These are phyloP conservation scores for Alauda arvensis DNA, from an alignment of 2,797 vertebrate species.

Conservation along the genomic window DNA sequence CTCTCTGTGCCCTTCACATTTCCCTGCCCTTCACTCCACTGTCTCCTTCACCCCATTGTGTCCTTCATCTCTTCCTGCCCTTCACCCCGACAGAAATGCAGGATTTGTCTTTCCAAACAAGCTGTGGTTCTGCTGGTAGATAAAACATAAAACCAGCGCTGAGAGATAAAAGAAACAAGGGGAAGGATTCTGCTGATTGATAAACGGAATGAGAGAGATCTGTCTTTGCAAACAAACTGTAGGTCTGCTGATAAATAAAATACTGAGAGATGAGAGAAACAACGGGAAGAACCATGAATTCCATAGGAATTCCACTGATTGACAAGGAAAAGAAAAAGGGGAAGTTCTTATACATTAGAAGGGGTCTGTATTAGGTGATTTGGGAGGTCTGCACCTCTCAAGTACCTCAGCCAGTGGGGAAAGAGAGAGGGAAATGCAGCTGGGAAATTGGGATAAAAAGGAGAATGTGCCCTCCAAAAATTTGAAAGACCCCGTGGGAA, in stretches of 20 bases:
- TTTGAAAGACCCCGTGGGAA: rapidly evolving
- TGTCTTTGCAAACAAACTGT: neutral
- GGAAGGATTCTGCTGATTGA: neutral
- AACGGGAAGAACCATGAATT: neutral
- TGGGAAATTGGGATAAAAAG: neutral
- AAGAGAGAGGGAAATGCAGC: no score
- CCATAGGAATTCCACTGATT: neutral
- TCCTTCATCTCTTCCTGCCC: neutral
- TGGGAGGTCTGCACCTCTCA: neutral
- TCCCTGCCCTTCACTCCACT: rapidly evolving
- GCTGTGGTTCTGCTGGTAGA: neutral
- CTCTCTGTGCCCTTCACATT: rapidly evolving
- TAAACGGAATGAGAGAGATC: neutral
- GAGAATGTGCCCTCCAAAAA: rapidly evolving
- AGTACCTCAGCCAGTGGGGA: neutral
- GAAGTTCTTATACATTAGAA: neutral
- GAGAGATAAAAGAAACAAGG: neutral
- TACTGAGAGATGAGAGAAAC: neutral
- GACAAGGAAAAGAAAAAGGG: no score
- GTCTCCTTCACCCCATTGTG: neutral
- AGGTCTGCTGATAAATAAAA: neutral
- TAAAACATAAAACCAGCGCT: neutral
- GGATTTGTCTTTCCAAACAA: neutral
- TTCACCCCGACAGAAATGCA: neutral
- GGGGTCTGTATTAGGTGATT: no score